Evolutionary conservation across 2,113 vertebrate genomes (phyloP).

Genomic region (Brachypteracias leptosomus): DNA sequence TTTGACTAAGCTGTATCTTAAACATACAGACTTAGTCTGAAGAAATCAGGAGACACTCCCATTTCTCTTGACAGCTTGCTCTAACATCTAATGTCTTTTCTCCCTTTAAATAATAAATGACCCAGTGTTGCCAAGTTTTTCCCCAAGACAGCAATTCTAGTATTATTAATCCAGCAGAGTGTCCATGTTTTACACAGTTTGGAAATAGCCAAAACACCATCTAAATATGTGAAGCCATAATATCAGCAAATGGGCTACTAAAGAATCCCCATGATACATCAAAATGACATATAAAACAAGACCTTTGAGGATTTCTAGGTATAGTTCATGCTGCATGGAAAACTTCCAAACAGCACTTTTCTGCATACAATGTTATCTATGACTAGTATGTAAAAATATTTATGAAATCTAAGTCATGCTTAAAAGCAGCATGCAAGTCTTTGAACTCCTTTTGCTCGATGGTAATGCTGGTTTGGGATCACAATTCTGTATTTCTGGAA

Average conservation of each 20-base stretch:
- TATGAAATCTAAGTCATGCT: not conserved
- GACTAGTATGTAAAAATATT: not conserved
- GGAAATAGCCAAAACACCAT: not conserved
- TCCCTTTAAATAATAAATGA: not conserved
- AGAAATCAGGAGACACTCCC: not conserved
- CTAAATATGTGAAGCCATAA: not conserved
- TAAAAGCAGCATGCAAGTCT: not conserved
- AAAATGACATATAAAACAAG: not conserved
- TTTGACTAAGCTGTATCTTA: not conserved
- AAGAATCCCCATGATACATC: not conserved
- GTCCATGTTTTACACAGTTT: not conserved
- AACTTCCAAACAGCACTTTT: not conserved
- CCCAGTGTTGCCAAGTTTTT: not conserved
- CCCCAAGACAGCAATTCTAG: not conserved
- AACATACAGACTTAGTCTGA: not conserved
- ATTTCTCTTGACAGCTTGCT: not conserved
- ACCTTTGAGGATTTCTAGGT: not conserved
- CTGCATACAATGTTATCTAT: not conserved
- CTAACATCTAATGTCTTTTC: not conserved
- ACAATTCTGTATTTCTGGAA: not conserved
- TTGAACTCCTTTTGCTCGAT: not conserved
- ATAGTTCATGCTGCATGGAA: not conserved
- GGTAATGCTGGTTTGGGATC: not conserved
- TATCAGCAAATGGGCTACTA: not conserved
- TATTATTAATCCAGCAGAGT: not conserved